Percentiles rank a stretch among this genome's conserved stretches.
Conservation (phyloP, 2,888 invertebrate species). For the Unio pictorum region DNA sequence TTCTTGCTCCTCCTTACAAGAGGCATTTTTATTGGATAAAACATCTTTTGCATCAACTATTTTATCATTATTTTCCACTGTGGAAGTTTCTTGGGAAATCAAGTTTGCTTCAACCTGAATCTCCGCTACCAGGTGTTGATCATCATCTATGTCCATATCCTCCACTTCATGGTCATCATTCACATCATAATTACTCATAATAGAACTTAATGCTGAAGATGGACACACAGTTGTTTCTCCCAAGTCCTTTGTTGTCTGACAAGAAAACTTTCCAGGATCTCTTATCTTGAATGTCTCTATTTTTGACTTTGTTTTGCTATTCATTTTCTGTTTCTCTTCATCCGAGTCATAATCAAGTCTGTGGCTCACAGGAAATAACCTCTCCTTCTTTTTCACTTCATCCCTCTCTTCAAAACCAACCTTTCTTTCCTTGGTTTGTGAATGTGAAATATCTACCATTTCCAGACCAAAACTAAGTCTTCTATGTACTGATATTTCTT, state of each 20-base stretch:
- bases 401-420: neutral
- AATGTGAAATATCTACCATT: neutral
- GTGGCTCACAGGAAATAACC: neutral
- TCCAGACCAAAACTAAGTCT: constrained; percentile 1
- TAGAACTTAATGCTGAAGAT: constrained; percentile 1
- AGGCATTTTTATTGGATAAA: too few species aligned
- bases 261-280: constrained; percentile 11
- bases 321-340: constrained; percentile 4
- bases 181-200: neutral
- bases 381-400: neutral
- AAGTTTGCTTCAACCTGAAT: neutral
- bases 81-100: too few species aligned
- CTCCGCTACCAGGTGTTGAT: neutral
- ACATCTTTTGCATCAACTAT: too few species aligned
- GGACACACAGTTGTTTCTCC: constrained; percentile 10
- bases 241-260: constrained; percentile 5
- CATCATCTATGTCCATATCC: constrained; percentile 22
- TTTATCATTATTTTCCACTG: too few species aligned
- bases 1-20: too few species aligned
- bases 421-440: neutral
- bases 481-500: constrained; percentile 7
- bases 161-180: constrained; percentile 7
- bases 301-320: constrained; percentile 4
- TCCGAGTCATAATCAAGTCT: constrained; percentile 8
- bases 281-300: neutral